A percentile compares a stretch with the other conserved stretches of the same genome.
Evolutionary conservation across 2,113 vertebrate genomes (phyloP).

Genomic region (Ptychochromis oligacanthus): DNA sequence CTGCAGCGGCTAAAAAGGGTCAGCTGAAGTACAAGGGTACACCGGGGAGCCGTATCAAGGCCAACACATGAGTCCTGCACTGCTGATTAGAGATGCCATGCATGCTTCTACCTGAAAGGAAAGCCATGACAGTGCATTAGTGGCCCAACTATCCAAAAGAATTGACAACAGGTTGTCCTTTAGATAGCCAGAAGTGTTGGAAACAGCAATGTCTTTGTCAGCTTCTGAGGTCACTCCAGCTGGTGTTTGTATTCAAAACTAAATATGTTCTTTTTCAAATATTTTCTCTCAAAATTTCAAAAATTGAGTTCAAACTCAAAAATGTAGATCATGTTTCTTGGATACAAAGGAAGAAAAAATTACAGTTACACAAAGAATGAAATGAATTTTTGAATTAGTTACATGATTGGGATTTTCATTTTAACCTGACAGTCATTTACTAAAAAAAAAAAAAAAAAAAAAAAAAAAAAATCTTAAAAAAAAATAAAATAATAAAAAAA

Average conservation of each 20-base stretch:
- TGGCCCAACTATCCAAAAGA: not conserved
- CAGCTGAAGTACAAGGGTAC: not conserved
- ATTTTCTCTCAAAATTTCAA: not conserved
- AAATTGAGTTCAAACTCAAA: not conserved
- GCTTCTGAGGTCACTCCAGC: not conserved
- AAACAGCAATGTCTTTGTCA: not conserved
- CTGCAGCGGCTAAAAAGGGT: constrained; percentile 7
- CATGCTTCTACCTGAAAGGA: constrained; percentile 15
- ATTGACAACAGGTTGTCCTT: constrained; percentile 12
- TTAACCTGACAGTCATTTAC: not conserved
- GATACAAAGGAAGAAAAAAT: not conserved
- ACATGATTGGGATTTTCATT: not conserved
- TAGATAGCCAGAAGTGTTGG: not conserved
- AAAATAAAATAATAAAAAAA: no score
- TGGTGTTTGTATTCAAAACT: not conserved
- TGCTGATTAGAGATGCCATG: constrained; percentile 24
- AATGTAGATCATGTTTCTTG: not conserved
- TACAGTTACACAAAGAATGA: not conserved
- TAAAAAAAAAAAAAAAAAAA: constrained; percentile 3
- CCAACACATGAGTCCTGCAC: constrained; percentile 6
- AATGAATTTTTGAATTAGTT: not conserved
- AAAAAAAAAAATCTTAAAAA: no score
- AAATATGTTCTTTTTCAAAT: not conserved
- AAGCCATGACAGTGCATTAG: constrained; percentile 29
- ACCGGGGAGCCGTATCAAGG: not conserved